Evolutionary conservation across 35 echinoderm and acorn worm species (phyloP), one percentile per base, ranked within the genome.

Genomic region (Holothuria glaberrima): DNA sequence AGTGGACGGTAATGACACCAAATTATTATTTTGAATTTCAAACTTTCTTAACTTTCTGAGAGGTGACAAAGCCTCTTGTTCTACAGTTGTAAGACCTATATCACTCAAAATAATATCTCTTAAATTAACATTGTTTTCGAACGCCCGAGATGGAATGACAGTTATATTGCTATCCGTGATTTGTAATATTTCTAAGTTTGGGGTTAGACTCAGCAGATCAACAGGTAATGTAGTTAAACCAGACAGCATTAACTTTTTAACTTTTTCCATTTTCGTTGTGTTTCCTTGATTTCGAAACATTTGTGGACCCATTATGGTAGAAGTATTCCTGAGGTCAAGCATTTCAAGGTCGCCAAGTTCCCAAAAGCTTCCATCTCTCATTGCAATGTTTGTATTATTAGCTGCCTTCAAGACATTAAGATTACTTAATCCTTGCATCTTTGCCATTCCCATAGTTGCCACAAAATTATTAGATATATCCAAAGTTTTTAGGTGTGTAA

Each of bases 21-120:
- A 63, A 84, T 84, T 84, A 62, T 84, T 84, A 34, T 38, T 38
- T 63, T 46, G 30, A 84, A 84, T 84, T 46, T 84, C 80, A 30
- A 84, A 84, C 21, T 62, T 84, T 41, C 13, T 84, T 33, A 84
- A 24, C n/a, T 84, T 84, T 35, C 80, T 48, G 17, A 84, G 25
- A 32, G 80, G 80, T 21, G 33, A 38, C 20, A 84, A 63, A 17
- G 22, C 80, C 27, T 30, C 80, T 33, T 61, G 10, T 38, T 84
- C 80, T 48, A 84, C 36, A 14, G 80, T 84, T n/a, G 80, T 33
- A 36, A 84, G 9, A 36, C 80, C 80, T 36, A 59, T 17, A 84
- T 61, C 33, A 24, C 24, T 84, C 30, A 84, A 31, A 61, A 27
- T 30, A 16, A 84, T 38, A 0, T 84, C 80, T 21, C 31, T 59